Conservation (phyloP, 1,140 invertebrate species). For the Limonius californicus region DNA sequence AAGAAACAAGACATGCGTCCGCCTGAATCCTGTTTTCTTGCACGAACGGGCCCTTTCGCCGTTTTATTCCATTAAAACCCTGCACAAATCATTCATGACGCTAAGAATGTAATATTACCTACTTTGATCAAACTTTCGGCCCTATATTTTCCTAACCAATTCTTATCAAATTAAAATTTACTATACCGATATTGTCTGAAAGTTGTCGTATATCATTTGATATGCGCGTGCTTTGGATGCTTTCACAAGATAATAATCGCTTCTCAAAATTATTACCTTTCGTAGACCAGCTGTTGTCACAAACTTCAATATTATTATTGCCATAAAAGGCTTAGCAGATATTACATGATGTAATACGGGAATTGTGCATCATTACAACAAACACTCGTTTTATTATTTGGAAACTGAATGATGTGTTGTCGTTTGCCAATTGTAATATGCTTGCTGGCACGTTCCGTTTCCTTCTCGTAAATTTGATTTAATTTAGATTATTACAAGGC, state of each 20-base stretch:
- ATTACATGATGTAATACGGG: no score
- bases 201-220: slow-evolving; percentile 24
- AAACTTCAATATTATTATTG: no score
- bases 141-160: slow-evolving; percentile 22
- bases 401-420: no score
- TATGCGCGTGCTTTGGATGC: slow-evolving; percentile 23
- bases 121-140: slow-evolving; percentile 24
- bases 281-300: no score
- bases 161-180: slow-evolving; percentile 30
- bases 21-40: slow-evolving; percentile 19
- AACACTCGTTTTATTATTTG: no score
- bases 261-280: no score
- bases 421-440: no score
- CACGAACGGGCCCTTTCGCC: slow-evolving; percentile 6
- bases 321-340: no score
- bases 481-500: slow-evolving; percentile 3
- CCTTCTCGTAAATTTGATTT: slow-evolving; percentile 4
- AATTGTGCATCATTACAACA: no score
- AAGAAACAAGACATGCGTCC: slow-evolving; percentile 26
- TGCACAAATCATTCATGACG: slow-evolving; percentile 31
- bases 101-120: slow-evolving; percentile 31
- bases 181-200: slow-evolving; percentile 23
- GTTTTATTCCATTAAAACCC: slow-evolving; percentile 31
- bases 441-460: no score
- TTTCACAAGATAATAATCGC: neutral